Base-by-base conservation (phyloP, 1,140 invertebrate species). In the Macrocentrus cingulum region DNA sequence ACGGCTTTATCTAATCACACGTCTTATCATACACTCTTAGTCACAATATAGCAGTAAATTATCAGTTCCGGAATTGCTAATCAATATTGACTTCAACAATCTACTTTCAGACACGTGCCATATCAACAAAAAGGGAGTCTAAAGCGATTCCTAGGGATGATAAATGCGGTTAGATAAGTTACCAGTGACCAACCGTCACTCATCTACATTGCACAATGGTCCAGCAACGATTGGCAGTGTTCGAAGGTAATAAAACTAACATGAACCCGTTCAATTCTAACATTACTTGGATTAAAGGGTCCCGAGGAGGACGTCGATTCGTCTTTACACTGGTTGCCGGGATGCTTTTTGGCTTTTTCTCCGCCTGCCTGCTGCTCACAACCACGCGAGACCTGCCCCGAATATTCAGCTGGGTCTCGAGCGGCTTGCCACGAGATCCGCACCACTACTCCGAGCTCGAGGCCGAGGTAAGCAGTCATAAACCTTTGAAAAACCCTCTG, bases 401-500 rank as follows among this genome's bases (percentile, higher is more conserved):
- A 34, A 70, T 79, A 55, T 70, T 75, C 29, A 72, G 57, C 37
- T 79, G 75, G 75, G 58, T 79, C n/a, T 63, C 71, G 34, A 61
- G 68, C 44, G 60, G 60, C 15, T 63, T 64, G 16, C n/a, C n/a
- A n/a, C 72, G 67, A 61, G 77, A 79, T 61, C 77, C 77, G 62
- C 77, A 80, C 66, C 75, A 80, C 61, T 79, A 75, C 62, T 78
- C 76, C 8, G 75, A 79, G 57, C 60, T 78, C 7, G 76, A 78
- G 39, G 53, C 60, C 36, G 76, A 78, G 67, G 77, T 76, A 64
- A 60, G 49, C 64, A 46, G 51, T n/a, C 3, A 4, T 39, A n/a
- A 8, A n/a, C 8, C 36, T 5, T 5, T 13, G 13, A 18, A 36
- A 16, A 16, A 19, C 13, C 32, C 2, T 41, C 25, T 54, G 9